phyloP scores from a whole-genome alignment of 2,113 vertebrate species.

The Brienomyrus brachyistius region DNA sequence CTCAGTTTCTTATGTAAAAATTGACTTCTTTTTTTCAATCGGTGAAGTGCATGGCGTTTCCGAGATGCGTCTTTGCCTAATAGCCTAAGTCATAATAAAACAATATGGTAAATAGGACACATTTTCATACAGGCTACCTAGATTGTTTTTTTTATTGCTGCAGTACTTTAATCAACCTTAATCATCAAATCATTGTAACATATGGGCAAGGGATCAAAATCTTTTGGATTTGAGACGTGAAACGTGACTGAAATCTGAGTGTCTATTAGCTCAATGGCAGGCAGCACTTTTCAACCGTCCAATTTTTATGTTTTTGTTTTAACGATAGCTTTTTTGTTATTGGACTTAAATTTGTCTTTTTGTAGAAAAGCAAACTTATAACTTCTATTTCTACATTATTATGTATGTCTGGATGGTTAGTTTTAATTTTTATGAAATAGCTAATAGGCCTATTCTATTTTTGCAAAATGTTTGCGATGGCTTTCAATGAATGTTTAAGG shows the following conservation, averaged over 20 bases:
- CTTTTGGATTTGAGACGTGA: background rate
- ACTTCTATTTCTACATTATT: background rate
- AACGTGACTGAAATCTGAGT: background rate
- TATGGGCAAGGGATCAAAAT: background rate
- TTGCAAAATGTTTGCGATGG: background rate
- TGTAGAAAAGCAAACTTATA: background rate
- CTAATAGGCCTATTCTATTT: background rate
- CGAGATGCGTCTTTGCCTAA: background rate
- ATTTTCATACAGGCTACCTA: background rate
- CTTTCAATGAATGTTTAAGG: background rate
- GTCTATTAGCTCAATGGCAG: background rate
- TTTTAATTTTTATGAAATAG: background rate
- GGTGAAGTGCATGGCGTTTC: background rate
- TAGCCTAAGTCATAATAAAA: background rate
- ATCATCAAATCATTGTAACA: background rate
- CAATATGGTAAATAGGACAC: background rate
- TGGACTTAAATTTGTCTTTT: background rate
- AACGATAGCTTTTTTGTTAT: background rate
- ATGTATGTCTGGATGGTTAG: background rate
- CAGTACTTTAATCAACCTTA: background rate
- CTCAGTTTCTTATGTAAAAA: background rate
- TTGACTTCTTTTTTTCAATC: background rate
- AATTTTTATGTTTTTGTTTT: background rate
- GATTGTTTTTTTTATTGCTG: background rate
- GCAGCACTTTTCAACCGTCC: background rate